phyloP scores from a whole-genome alignment of 2,888 invertebrate species.

The Idaea aversata region DNA sequence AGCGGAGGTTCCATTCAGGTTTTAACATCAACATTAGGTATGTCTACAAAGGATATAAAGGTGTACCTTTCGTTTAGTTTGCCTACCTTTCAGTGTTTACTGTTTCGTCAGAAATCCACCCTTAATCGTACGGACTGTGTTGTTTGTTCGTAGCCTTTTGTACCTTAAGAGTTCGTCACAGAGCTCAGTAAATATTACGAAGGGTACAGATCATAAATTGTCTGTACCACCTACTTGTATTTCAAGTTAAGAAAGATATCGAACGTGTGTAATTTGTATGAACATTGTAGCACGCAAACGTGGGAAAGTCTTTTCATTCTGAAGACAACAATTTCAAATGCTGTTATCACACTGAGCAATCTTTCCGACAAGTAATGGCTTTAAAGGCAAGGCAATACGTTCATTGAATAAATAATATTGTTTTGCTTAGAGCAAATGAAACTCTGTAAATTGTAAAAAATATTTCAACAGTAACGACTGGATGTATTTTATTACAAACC shows the following conservation, averaged over 20 bases:
- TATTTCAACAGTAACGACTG: too few relatives aligned
- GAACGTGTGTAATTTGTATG: neutral
- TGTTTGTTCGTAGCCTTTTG: slow-evolving; percentile 13
- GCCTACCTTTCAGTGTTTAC: slow-evolving; percentile 21
- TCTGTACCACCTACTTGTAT: neutral
- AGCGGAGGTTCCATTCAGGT: neutral
- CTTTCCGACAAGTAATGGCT: too few relatives aligned
- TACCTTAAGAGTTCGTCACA: slow-evolving; percentile 12
- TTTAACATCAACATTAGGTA: neutral
- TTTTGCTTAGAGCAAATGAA: too few relatives aligned
- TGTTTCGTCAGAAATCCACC: slow-evolving; percentile 14
- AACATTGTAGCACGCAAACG: neutral
- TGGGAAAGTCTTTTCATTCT: neutral
- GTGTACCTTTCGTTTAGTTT: slow-evolving; percentile 12
- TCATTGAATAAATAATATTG: too few relatives aligned
- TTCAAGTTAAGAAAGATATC: neutral
- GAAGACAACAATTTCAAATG: neutral
- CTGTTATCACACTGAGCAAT: neutral
- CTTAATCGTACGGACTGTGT: slow-evolving; percentile 9
- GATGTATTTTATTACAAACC: too few relatives aligned
- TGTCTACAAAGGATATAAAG: slow-evolving; percentile 7
- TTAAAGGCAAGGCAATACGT: too few relatives aligned
- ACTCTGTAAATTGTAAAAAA: too few relatives aligned
- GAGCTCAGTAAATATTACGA: slow-evolving; percentile 9
- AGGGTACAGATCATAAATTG: neutral